A percentile compares a stretch with the other conserved stretches of the same genome.
These are phyloP conservation scores for Ophonus ardosiacus DNA, from an alignment of 2,888 invertebrate species.

Conservation along the genomic window DNA sequence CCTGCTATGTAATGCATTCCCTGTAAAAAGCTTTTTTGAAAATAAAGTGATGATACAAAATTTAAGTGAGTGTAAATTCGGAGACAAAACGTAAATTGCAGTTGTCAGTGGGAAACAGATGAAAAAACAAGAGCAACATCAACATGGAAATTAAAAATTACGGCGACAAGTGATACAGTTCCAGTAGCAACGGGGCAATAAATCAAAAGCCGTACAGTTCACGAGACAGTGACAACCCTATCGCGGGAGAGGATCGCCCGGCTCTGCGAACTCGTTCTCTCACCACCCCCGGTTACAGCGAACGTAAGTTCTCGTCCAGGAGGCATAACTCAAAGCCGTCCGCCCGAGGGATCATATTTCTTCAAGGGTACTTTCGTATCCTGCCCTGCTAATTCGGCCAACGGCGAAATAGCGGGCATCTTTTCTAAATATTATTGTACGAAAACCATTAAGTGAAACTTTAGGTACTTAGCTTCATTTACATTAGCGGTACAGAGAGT, in stretches of 20 bases:
- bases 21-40: neutral
- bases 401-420: neutral
- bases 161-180: slow-evolving; percentile 38
- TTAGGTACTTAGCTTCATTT: too few relatives aligned
- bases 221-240: slow-evolving; percentile 44
- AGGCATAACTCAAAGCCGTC: slow-evolving; percentile 73
- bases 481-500: too few relatives aligned
- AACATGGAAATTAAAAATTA: slow-evolving; percentile 44
- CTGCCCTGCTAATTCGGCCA: slow-evolving; percentile 65
- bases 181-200: slow-evolving; percentile 21
- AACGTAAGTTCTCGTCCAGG: slow-evolving; percentile 71
- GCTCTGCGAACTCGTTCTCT: neutral
- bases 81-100: neutral
- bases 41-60: neutral
- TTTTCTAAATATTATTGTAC: too few relatives aligned
- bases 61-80: neutral
- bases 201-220: slow-evolving; percentile 26
- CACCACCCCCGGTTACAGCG: slow-evolving; percentile 18
- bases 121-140: slow-evolving; percentile 34
- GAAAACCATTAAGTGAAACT: too few relatives aligned
- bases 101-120: slow-evolving; percentile 9
- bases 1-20: neutral
- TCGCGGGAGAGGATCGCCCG: slow-evolving; percentile 15
- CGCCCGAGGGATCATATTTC: slow-evolving; percentile 73
- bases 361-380: slow-evolving; percentile 65